Conservation (phyloP, 2,888 invertebrate species). For the Hesperia comma region DNA sequence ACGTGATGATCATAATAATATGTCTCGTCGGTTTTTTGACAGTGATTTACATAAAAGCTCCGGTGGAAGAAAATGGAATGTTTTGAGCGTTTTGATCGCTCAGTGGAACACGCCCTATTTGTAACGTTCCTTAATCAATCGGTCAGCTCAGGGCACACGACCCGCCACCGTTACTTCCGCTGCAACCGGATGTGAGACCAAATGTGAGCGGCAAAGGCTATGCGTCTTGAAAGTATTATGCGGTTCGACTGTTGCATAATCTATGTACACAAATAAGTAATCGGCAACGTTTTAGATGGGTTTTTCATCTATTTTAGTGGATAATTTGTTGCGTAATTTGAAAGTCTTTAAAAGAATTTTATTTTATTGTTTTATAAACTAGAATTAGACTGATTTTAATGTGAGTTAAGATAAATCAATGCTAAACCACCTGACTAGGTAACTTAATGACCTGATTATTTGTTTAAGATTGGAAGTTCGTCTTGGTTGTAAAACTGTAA, state of each 20-base stretch:
- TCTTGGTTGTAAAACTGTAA: no score
- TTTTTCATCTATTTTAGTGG: constrained; percentile 10
- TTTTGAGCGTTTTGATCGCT: constrained; percentile 14
- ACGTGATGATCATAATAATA: no score
- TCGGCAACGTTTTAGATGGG: constrained; percentile 17
- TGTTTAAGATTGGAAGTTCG: no score
- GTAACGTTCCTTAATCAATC: constrained; percentile 39
- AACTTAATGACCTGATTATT: no score
- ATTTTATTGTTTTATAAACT: no score
- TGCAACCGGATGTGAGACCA: constrained; percentile 52
- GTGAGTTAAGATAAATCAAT: no score
- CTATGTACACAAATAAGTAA: constrained; percentile 35
- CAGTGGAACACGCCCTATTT: constrained; percentile 2
- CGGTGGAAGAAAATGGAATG: no score
- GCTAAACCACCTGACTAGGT: no score
- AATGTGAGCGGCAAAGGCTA: constrained; percentile 43
- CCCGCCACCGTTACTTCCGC: constrained; percentile 69
- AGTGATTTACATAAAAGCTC: no score
- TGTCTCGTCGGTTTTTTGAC: no score
- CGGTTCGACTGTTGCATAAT: constrained; percentile 30
- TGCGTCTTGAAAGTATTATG: constrained; percentile 41
- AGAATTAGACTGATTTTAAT: no score
- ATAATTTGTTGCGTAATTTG: not conserved
- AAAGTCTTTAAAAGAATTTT: no score
- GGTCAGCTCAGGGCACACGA: constrained; percentile 49